Evolutionary conservation across 2,797 vertebrate species (phyloP).

Genomic region (Rhinella marina): DNA sequence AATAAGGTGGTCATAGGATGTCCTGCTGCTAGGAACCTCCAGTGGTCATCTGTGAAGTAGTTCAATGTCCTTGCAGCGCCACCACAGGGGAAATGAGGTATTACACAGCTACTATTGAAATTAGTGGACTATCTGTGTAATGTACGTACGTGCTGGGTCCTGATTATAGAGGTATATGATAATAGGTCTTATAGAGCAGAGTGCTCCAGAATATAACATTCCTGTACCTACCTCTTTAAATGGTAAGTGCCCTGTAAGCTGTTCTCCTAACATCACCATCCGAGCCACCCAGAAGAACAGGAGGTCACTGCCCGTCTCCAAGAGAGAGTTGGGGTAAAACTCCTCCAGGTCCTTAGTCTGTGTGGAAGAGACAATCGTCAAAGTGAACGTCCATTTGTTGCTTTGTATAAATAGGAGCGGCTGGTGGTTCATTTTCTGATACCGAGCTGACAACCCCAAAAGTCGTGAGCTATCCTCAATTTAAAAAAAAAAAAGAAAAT

Average conservation of each 20-base stretch:
- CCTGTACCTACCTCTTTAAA: conserved; percentile 84
- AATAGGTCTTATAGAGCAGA: not conserved
- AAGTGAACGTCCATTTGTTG: not conserved
- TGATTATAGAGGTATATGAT: not conserved
- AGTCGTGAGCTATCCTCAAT: no score
- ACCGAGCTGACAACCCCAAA: no score
- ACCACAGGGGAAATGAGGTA: not conserved
- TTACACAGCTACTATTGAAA: not conserved
- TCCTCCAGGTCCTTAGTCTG: conserved; percentile 80
- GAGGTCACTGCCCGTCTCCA: conserved; percentile 91
- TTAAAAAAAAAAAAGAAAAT: no score
- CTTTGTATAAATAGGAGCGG: no score
- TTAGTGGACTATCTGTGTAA: not conserved
- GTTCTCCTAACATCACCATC: conserved; percentile 91
- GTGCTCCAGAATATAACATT: not conserved
- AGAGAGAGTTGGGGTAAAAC: conserved; percentile 85
- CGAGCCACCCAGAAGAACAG: conserved; percentile 93
- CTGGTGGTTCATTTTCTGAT: no score
- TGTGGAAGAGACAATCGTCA: not conserved
- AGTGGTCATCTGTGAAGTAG: not conserved
- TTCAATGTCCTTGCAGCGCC: not conserved
- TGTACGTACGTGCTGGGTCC: not conserved
- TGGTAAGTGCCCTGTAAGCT: conserved; percentile 85
- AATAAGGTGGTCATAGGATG: not conserved
- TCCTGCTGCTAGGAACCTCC: not conserved